Base-by-base conservation (phyloP, 2,888 invertebrate species). In the Coleophora flavipennella region DNA sequence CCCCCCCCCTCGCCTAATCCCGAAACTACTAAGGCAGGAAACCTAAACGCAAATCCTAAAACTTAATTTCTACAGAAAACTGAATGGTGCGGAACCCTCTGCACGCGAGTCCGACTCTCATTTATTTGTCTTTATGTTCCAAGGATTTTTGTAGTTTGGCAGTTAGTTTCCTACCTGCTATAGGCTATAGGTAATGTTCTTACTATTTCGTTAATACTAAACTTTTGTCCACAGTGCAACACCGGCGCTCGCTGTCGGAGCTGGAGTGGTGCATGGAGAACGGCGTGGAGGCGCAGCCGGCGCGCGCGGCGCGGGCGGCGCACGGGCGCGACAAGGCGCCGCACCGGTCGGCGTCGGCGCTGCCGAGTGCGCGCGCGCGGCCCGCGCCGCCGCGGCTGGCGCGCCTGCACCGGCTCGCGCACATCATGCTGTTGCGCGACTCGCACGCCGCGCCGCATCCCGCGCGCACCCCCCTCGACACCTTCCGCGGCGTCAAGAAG, bases 371-470 rank as follows among this genome's bases (percentile, higher is more conserved):
- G 45, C 71, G 53, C 56, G 39, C 45, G 38, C 74, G 52, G 65
- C 76, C 49, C 60, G 54, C 62, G 47, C 67, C 63, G 39, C 67
- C 72, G 13, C 64, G 73, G 34, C 76, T 77, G 41, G 75, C 74
- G 41, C 84, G 87, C 46, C 86, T 91, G 40, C 87, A 89, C 41
- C 89, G 91, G 53, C 90, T 94, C 8, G 94, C 93, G 37, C 93
- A 94, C 75, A 91, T 92, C 45, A 96, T 96, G 91, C 91, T 94
- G 67, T 87, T 92, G 51, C 90, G 92, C 53, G 94, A 95, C 81
- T 89, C 92, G 39, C 92, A 93, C 73, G 93, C 94, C 67, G 91
- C 90, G 59, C 92, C 74, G 41, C 62, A 60, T 41, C 66, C 73
- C 38, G 87, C 86, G 47, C 86, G 88, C 35, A 92, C 92, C 88